Evolutionary conservation across 2,113 vertebrate genomes (phyloP).

Genomic region (Prunella himalayana): DNA sequence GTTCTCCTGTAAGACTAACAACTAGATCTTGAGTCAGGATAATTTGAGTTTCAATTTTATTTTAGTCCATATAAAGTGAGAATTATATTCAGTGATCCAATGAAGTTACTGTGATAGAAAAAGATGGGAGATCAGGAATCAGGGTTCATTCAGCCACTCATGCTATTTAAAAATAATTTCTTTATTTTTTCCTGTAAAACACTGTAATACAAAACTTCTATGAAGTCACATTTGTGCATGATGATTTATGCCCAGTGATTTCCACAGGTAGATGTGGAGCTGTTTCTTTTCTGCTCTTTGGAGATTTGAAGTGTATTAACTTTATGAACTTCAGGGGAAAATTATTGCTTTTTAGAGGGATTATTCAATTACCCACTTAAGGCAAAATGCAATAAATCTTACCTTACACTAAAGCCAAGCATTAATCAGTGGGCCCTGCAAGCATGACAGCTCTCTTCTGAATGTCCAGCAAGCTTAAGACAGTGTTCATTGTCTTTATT

Average conservation of each 20-base stretch:
- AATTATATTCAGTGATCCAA: background rate
- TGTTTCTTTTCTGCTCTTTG: conserved; percentile 9
- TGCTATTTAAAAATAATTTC: background rate
- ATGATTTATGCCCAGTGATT: background rate
- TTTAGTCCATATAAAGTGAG: background rate
- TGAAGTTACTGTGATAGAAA: background rate
- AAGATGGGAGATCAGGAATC: background rate
- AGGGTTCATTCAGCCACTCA: background rate
- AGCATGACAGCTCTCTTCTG: background rate
- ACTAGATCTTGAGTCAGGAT: background rate
- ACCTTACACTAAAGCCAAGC: background rate
- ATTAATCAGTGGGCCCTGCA: conserved; percentile 29
- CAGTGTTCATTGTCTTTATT: background rate
- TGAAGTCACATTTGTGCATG: background rate
- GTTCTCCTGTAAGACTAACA: background rate
- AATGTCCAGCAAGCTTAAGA: conserved; percentile 6
- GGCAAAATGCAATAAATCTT: conserved; percentile 51
- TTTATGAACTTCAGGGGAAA: conserved; percentile 52
- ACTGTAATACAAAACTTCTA: background rate
- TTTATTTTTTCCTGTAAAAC: background rate
- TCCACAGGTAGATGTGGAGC: background rate
- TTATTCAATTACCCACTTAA: conserved; percentile 58
- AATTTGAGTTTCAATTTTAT: background rate
- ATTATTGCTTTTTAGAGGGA: conserved; percentile 56
- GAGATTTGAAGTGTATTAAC: conserved; percentile 42